These are phyloP conservation scores for Caerostris darwini DNA, from an alignment of 1,140 invertebrate species.

Conservation along the genomic window DNA sequence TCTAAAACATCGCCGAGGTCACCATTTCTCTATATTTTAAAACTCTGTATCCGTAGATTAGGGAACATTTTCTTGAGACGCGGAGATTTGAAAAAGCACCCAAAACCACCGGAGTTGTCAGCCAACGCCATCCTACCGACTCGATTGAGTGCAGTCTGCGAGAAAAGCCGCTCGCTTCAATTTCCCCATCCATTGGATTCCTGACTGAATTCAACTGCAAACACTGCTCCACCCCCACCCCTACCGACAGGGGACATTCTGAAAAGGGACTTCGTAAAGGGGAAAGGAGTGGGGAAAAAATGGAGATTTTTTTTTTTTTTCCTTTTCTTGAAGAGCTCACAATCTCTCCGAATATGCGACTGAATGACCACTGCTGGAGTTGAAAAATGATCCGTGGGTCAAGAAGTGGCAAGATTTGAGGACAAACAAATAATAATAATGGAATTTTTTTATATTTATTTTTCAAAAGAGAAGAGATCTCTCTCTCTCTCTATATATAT, in stretches of 20 bases:
- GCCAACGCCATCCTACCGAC: not conserved
- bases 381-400: constrained; percentile 22
- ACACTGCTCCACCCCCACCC: not conserved
- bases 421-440: not conserved
- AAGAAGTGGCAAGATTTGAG: constrained; percentile 24
- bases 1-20: too few relatives aligned
- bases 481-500: too few relatives aligned
- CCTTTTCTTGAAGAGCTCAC: not conserved
- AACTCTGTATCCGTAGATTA: too few relatives aligned
- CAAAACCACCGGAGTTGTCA: not conserved
- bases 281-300: not conserved
- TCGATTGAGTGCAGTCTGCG: not conserved
- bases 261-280: not conserved
- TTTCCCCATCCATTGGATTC: constrained; percentile 20
- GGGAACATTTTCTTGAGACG: too few relatives aligned
- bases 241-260: not conserved
- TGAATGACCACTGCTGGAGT: constrained; percentile 27
- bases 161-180: constrained; percentile 4
- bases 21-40: too few relatives aligned
- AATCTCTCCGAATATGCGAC: constrained; percentile 23
- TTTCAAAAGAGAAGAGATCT: not conserved
- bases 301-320: too few relatives aligned
- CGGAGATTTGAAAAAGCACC: not conserved
- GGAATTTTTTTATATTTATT: not conserved
- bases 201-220: not conserved